Evolutionary conservation across 2,888 invertebrate species (phyloP), one percentile per base, ranked within the genome.

Genomic region (Drosophila barbarae): DNA sequence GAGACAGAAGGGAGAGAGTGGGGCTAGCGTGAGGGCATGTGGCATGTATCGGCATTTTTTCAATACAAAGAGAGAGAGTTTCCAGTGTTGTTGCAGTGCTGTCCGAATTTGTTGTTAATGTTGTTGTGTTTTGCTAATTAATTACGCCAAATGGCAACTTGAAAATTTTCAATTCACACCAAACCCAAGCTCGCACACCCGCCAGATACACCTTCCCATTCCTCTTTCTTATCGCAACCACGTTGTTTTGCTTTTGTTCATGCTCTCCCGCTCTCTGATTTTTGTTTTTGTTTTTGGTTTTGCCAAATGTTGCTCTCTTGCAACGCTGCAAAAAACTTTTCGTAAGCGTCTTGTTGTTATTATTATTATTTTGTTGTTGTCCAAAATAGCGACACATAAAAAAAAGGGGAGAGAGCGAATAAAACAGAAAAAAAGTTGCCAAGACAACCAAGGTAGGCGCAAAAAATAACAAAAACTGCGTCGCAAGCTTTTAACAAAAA

Each of bases 361-460:
- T 49, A 55, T 52, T 32, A 55, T 74, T 49, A 55, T 52, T 32
- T 61, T 61, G 64, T 36, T 50, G 35, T 47, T 47, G 46, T 47
- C 46, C 30, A 32, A 47, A 47, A 34, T 47, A 35, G 52, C 65
- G 41, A 41, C 13, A 52, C 55, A 30, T 28, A 38, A 32, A 50
- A 28, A 68, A 9, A 6, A 9, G 10, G 5, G 32, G 8, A 41
- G 34, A 15, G 39, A 51, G 50, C 28, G n/a, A 58, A 67, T 73
- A 68, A 61, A 13, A 39, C 21, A 80, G 77, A 85, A 77, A 82
- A 80, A 81, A 85, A 77, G 86, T 79, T 71, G 65, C 71, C 79
- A 85, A 84, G 79, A 85, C 79, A 63, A 79, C 77, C 76, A 56
- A 47, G 63, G 67, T 57, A 74, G 77, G 79, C 85, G 76, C 85